These are phyloP conservation scores for Piprites chloris DNA, from an alignment of 2,113 vertebrate genomes.

Conservation along the genomic window DNA sequence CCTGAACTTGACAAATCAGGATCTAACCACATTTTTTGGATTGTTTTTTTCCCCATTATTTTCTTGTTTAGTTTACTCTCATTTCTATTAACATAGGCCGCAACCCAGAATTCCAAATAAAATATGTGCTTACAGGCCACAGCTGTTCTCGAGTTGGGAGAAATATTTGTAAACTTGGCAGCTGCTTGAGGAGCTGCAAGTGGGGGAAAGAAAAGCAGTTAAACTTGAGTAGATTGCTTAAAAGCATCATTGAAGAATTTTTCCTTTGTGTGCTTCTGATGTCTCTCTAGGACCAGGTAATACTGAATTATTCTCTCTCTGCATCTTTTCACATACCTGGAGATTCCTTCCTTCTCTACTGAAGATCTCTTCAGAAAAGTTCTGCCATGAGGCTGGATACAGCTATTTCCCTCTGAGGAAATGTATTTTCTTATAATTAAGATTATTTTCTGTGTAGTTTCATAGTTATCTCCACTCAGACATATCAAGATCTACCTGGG, in stretches of 20 bases:
- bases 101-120: slow-evolving; percentile 4
- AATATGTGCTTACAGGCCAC: slow-evolving; percentile 46
- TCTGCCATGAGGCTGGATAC: background rate
- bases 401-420: background rate
- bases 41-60: background rate
- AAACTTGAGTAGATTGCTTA: background rate
- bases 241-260: background rate
- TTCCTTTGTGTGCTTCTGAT: background rate
- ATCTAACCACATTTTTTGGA: background rate
- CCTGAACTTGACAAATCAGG: slow-evolving; percentile 24
- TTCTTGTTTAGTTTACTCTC: background rate
- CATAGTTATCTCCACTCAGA: background rate
- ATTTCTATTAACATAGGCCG: background rate
- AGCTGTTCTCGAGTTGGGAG: slow-evolving; percentile 23
- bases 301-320: background rate
- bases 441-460: background rate
- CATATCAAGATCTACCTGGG: background rate
- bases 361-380: background rate
- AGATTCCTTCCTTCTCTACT: background rate
- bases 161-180: slow-evolving; percentile 60
- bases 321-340: background rate
- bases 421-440: background rate
- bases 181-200: slow-evolving; percentile 17
- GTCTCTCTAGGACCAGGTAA: background rate
- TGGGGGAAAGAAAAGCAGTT: background rate